Percentiles rank a stretch among this genome's conserved stretches.
These are phyloP conservation scores for Melanostoma mellinum DNA, from an alignment of 2,888 invertebrate species.

Conservation along the genomic window DNA sequence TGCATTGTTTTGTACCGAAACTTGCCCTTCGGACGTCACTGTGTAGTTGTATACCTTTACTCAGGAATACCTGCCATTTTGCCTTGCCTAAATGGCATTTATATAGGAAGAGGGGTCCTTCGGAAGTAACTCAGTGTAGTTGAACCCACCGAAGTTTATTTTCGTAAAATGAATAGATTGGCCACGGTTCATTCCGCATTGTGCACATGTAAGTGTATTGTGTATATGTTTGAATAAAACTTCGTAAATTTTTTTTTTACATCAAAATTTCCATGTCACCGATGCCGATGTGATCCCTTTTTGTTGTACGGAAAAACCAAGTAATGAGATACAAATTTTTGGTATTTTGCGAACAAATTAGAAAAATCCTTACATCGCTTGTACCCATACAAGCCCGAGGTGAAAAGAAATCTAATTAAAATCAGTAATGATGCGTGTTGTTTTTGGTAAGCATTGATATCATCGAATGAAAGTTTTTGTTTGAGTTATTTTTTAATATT, in stretches of 20 bases:
- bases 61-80: conserved; percentile 68
- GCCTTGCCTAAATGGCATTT: conserved; percentile 65
- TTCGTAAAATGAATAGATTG: conserved; percentile 42
- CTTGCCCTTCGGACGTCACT: conserved; percentile 43
- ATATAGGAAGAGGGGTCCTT: conserved; percentile 45
- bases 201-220: background rate
- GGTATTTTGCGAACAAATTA: conserved; percentile 45
- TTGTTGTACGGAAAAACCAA: conserved; percentile 30
- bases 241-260: conserved; percentile 19
- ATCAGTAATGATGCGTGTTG: conserved; percentile 47
- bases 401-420: conserved; percentile 55
- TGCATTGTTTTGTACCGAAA: conserved; percentile 46
- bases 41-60: conserved; percentile 10
- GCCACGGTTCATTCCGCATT: conserved; percentile 16
- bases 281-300: conserved; percentile 39
- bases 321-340: conserved; percentile 69
- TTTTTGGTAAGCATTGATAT: conserved; percentile 57
- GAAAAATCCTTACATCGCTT: conserved; percentile 42
- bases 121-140: conserved; percentile 38
- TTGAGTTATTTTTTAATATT: background rate
- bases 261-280: conserved; percentile 58
- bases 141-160: conserved; percentile 10
- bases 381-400: conserved; percentile 43
- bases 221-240: conserved; percentile 19
- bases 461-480: conserved; percentile 21